phyloP scores from a whole-genome alignment of 1,140 invertebrate genomes.

The Drosophila sulfurigaster region DNA sequence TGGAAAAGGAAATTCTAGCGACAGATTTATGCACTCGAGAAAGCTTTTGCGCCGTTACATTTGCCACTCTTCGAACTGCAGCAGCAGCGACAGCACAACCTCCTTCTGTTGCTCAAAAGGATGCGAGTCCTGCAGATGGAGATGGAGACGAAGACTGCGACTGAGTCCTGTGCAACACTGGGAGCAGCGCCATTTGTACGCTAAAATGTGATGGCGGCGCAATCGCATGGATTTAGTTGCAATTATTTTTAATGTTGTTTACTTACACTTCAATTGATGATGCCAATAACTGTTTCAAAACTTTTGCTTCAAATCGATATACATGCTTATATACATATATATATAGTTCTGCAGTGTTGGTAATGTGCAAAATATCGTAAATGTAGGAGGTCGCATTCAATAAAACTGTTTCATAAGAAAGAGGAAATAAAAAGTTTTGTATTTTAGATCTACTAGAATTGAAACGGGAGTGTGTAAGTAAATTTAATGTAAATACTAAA shows the following conservation, averaged over 20 bases:
- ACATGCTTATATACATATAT: conserved; percentile 25
- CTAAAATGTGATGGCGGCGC: conserved; percentile 79
- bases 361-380: conserved; percentile 29
- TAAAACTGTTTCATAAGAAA: neutral
- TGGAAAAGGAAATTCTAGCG: conserved; percentile 74
- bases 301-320: conserved; percentile 70
- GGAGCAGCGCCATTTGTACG: conserved; percentile 64
- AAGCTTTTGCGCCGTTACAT: conserved; percentile 69
- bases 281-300: conserved; percentile 81
- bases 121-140: conserved; percentile 12
- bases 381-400: conserved; percentile 7
- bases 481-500: no score
- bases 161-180: conserved; percentile 24
- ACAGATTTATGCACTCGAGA: conserved; percentile 80
- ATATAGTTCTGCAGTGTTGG: conserved; percentile 33
- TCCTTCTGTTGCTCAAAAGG: conserved; percentile 26
- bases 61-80: conserved; percentile 29
- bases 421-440: neutral
- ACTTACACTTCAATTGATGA: conserved; percentile 83
- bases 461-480: no score
- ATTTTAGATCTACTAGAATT: neutral
- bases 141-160: conserved; percentile 25
- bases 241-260: conserved; percentile 84
- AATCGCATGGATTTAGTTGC: conserved; percentile 81
- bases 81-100: neutral